Conservation (phyloP, 1,140 invertebrate species). For the Ganaspis sp. region DNA sequence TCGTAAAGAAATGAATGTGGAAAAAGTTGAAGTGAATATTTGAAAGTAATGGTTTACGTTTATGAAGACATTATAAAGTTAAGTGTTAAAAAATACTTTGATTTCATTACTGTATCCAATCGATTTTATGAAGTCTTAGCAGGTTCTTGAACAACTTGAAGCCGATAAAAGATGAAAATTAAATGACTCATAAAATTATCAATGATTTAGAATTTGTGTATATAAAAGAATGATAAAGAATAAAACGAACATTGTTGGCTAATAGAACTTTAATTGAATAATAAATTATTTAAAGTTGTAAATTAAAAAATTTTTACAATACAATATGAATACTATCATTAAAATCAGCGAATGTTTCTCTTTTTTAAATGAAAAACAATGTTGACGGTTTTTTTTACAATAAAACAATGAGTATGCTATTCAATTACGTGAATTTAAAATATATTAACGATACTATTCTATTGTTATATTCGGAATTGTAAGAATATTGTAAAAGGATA, state of each 20-base stretch:
- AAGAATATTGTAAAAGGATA: no score
- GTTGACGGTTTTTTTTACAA: not conserved
- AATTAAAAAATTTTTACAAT: not conserved
- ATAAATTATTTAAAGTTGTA: slow-evolving; percentile 4
- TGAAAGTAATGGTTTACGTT: not conserved
- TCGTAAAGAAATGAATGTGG: not conserved
- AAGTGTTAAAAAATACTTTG: not conserved
- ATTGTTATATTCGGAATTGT: not conserved
- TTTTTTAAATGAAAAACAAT: not conserved
- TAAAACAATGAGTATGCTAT: not conserved
- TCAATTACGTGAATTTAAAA: not conserved
- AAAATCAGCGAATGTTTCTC: not conserved
- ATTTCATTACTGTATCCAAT: slow-evolving; percentile 7
- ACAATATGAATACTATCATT: not conserved
- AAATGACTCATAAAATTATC: slow-evolving; percentile 20
- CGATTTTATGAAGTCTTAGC: slow-evolving; percentile 13
- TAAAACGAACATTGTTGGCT: not conserved
- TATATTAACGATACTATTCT: not conserved
- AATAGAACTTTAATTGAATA: not conserved
- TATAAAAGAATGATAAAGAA: not conserved
- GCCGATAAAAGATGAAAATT: slow-evolving; percentile 20
- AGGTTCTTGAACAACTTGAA: slow-evolving; percentile 10
- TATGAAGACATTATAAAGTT: not conserved
- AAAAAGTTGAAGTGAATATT: not conserved
- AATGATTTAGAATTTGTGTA: slow-evolving; percentile 9